A percentile compares a stretch with the other conserved stretches of the same genome.
These are phyloP conservation scores for Atherix ibis DNA, from an alignment of 2,888 invertebrate genomes.

Conservation along the genomic window DNA sequence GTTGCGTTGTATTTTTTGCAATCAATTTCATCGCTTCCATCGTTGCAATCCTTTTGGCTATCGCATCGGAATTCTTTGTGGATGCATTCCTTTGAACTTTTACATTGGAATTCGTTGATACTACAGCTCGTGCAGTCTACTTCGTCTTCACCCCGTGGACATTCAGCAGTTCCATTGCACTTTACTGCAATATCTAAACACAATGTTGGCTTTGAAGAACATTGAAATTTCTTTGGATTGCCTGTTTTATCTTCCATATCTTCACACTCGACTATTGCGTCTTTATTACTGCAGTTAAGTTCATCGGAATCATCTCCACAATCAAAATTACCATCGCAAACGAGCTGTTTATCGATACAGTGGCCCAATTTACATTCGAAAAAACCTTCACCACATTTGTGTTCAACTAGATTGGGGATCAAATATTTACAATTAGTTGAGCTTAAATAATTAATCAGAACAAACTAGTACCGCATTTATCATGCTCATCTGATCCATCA, in stretches of 20 bases:
- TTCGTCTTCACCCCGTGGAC: conserved; percentile 60
- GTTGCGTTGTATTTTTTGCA: conserved; percentile 22
- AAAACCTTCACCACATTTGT: conserved; percentile 24
- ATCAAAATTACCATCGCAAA: conserved; percentile 42
- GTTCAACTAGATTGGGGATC: too few species aligned
- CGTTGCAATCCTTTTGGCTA: conserved; percentile 47
- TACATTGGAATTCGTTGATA: conserved; percentile 50
- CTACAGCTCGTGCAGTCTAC: conserved; percentile 38
- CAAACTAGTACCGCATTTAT: conserved; percentile 34
- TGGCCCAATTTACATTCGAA: conserved; percentile 35
- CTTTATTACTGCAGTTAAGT: conserved; percentile 23
- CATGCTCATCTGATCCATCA: conserved; percentile 59
- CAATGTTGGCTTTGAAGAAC: conserved; percentile 20
- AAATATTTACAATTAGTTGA: too few species aligned
- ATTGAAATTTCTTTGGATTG: conserved; percentile 22
- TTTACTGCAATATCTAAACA: conserved; percentile 30
- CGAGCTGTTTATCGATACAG: conserved; percentile 38
- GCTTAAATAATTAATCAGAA: conserved; percentile 21
- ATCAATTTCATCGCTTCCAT: conserved; percentile 56
- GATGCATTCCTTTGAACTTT: conserved; percentile 43
- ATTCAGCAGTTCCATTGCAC: conserved; percentile 50
- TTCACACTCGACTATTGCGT: conserved; percentile 31
- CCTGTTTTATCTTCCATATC: conserved; percentile 13
- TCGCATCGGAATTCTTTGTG: conserved; percentile 42
- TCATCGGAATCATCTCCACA: conserved; percentile 44